Evolutionary conservation across 2,888 invertebrate genomes (phyloP).

Genomic region (Nasonia oneida): DNA sequence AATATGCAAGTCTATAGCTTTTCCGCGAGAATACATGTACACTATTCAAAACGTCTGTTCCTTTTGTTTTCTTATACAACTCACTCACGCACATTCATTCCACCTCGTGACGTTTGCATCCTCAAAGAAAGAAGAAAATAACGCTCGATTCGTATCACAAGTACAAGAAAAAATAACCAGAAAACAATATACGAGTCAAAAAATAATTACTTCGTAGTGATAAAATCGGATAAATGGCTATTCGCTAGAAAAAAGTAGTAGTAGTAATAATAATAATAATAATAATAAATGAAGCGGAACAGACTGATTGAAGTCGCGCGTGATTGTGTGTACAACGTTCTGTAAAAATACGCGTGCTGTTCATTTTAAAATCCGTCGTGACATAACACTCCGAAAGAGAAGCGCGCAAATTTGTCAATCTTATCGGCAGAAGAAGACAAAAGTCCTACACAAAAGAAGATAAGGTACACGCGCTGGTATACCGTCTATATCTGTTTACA

Average conservation of each 20-base stretch:
- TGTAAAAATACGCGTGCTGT: neutral
- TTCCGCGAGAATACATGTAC: neutral
- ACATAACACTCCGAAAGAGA: neutral
- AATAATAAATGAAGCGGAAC: neutral
- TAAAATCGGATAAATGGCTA: slow-evolving; percentile 63
- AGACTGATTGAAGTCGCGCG: slow-evolving; percentile 62
- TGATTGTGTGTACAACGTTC: neutral
- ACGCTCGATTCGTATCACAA: slow-evolving; percentile 55
- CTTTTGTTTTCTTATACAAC: slow-evolving; percentile 20
- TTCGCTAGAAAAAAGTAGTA: slow-evolving; percentile 62
- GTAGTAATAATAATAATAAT: neutral
- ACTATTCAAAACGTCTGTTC: slow-evolving; percentile 28
- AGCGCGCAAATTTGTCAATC: neutral
- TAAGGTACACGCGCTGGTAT: neutral
- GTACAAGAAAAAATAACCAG: slow-evolving; percentile 59
- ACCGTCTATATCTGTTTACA: neutral
- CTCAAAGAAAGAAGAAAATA: slow-evolving; percentile 53
- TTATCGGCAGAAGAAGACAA: neutral
- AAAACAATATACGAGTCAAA: slow-evolving; percentile 48
- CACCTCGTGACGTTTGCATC: neutral
- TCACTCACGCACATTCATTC: slow-evolving; percentile 16
- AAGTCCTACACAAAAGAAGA: slow-evolving; percentile 1
- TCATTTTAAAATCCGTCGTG: neutral
- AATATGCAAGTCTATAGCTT: slow-evolving; percentile 38
- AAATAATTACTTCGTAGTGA: slow-evolving; percentile 56